Percentiles rank a stretch among this genome's conserved stretches.
phyloP scores from a whole-genome alignment of 53 echinoderm and acorn worm genomes.

The Stichopus horrens region DNA sequence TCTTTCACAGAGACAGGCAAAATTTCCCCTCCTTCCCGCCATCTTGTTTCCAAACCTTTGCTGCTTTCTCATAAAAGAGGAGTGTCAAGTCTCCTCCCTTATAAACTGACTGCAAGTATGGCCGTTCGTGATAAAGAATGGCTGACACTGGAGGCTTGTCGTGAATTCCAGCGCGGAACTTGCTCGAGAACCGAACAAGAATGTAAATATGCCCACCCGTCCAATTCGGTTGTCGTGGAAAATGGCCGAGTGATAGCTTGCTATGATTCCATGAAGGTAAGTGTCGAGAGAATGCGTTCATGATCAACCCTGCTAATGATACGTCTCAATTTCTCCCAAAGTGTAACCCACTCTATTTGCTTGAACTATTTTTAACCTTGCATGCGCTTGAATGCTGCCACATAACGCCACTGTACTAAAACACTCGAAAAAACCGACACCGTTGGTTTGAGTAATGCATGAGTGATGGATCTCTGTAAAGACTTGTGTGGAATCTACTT shows the following conservation, averaged over 20 bases:
- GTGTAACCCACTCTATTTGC: neutral
- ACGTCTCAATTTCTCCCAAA: neutral
- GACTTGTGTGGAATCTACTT: neutral
- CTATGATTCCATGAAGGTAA: conserved; percentile 99
- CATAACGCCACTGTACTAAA: neutral
- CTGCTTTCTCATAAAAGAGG: conserved; percentile 32
- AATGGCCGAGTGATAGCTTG: conserved; percentile 99
- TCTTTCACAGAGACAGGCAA: neutral
- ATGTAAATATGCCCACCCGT: conserved; percentile 99
- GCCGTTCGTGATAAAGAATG: conserved; percentile 97
- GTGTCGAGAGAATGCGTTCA: conserved; percentile 47
- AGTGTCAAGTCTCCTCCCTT: neutral
- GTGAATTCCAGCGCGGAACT: conserved; percentile 97
- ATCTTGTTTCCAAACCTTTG: conserved; percentile 1
- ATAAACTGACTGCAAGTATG: conserved; percentile 55
- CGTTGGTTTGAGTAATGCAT: neutral
- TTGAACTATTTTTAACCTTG: neutral
- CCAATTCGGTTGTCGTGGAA: conserved; percentile 97
- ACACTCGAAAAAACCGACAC: neutral
- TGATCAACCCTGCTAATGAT: conserved; percentile 6
- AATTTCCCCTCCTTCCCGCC: neutral
- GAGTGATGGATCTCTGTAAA: neutral
- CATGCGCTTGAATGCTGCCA: neutral
- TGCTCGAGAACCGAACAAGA: conserved; percentile 97
- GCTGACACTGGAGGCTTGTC: conserved; percentile 99